Evolutionary conservation across 1,140 invertebrate species (phyloP), one percentile per base, ranked within the genome.

Genomic region (Halictus rubicundus): DNA sequence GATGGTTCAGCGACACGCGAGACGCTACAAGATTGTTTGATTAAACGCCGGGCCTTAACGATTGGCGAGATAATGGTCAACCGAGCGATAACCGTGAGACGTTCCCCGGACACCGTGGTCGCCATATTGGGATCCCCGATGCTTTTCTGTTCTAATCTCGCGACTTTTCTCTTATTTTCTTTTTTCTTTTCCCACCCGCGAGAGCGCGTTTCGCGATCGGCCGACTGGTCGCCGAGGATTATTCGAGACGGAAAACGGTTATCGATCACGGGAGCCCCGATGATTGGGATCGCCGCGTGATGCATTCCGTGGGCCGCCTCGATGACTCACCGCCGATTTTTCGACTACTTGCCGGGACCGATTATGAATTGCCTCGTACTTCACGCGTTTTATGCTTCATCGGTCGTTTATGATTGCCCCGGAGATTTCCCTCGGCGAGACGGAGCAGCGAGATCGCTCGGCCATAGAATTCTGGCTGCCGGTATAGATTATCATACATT

Each of bases 21-120:
- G 46, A 78, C 77, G 74, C 46, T 54, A 81, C 74, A 49, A 66
- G 52, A 78, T 59, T 72, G 63, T 72, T 78, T 52, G 80, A 78
- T 78, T 72, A 81, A 72, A 65, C 14, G 63, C 54, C 42, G 25
- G 78, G 52, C 12, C 16, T 42, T 49, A 69, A 59, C 66, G 66
- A 64, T 59, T n/a, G 42, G 25, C 2, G 19, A 23, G 23, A 46
- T 60, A 66, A 14, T 39, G 37, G 37, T 25, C 59, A 25, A 39
- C 37, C 49, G 39, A 16, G 57, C 27, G 46, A 68, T 60, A 12
- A 27, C 12, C 12, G 25, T 6, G 59, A 27, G 59, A 27, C 59
- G 10, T 61, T 61, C 21, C 21, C 5, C 8, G 57, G n/a, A 59
- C 19, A 23, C 23, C 57, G 19, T 7, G 9, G 21, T 21, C 16